These are phyloP conservation scores for Unio delphinus DNA, from an alignment of 2,888 invertebrate species.

Conservation along the genomic window DNA sequence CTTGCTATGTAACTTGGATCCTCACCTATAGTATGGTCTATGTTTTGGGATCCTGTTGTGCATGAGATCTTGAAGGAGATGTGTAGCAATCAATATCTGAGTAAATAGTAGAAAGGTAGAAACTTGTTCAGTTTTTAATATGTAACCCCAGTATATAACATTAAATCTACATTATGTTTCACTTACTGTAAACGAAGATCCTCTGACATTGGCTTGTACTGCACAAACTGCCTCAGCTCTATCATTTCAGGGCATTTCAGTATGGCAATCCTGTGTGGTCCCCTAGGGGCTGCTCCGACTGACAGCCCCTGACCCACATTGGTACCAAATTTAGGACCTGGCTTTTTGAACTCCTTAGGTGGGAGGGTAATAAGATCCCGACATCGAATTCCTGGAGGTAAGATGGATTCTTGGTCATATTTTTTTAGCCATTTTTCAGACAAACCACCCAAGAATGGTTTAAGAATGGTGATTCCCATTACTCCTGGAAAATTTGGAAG, in stretches of 20 bases:
- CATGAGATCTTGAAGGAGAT: too few species aligned
- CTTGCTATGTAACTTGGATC: too few species aligned
- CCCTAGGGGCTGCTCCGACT: slow-evolving; percentile 57
- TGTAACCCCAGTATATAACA: not conserved
- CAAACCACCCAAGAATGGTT: slow-evolving; percentile 57
- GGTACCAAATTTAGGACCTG: slow-evolving; percentile 66
- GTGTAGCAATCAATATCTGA: too few species aligned
- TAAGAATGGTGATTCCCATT: slow-evolving; percentile 65
- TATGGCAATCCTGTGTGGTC: slow-evolving; percentile 45
- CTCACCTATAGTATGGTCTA: too few species aligned
- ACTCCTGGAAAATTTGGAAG: slow-evolving; percentile 68
- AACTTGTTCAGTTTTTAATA: not conserved
- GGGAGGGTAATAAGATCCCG: slow-evolving; percentile 67
- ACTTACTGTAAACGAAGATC: slow-evolving; percentile 56
- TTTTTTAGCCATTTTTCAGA: slow-evolving; percentile 67
- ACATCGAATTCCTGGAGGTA: slow-evolving; percentile 66
- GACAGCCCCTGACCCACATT: slow-evolving; percentile 65
- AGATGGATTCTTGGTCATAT: slow-evolving; percentile 65
- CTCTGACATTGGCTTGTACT: slow-evolving; percentile 65
- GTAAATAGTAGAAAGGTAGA: not conserved
- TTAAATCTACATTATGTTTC: not conserved
- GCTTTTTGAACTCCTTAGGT: slow-evolving; percentile 62
- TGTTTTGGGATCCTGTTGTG: too few species aligned
- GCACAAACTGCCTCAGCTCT: slow-evolving; percentile 66
- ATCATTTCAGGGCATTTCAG: slow-evolving; percentile 65